Evolutionary conservation across 1,140 invertebrate genomes (phyloP), one percentile per base, ranked within the genome.

Genomic region (Frieseomelitta varia): DNA sequence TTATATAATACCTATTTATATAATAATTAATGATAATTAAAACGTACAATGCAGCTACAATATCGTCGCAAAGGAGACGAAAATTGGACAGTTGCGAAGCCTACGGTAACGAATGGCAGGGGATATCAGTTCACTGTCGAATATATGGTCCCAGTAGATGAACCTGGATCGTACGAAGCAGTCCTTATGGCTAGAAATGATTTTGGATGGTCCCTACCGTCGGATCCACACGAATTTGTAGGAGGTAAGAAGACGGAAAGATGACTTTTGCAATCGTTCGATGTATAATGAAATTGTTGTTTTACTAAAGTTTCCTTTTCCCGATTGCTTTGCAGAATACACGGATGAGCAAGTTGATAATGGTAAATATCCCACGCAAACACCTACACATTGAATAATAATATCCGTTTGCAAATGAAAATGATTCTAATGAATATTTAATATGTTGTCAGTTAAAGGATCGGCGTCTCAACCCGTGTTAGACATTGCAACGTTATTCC

Each of bases 151-250:
- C 74, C 85, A 82, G 84, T 76, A 53, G 89, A 94, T 84, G 79
- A 89, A n/a, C 88, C 91, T 56, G 92, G 90, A 76, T 61, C 88
- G 27, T 94, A 93, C 51, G 92, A 94, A 77, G 90, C 92, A 12
- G 85, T 86, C 65, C 82, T 94, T 19, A 58, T 19, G 34, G 92
- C 93, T 21, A 90, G 85, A 75, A 94, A 94, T 39, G 69, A 81
- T 19, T 93, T 91, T 30, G 93, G 93, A 85, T 94, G 93, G 93
- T 93, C 93, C 51, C 85, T 78, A 1, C 81, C 76, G 17, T 92
- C 93, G 0, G 56, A 81, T 2, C 80, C 88, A 34, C 87, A 90
- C n/a, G 39, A 55, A 12, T 93, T 94, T 68, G 84, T 51, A 71
- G 85, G 90, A 90, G 92, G 92, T 93, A 89, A 58, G 61, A 85